Conservation (phyloP, 1,140 invertebrate genomes). For the Octopus bimaculoides region DNA sequence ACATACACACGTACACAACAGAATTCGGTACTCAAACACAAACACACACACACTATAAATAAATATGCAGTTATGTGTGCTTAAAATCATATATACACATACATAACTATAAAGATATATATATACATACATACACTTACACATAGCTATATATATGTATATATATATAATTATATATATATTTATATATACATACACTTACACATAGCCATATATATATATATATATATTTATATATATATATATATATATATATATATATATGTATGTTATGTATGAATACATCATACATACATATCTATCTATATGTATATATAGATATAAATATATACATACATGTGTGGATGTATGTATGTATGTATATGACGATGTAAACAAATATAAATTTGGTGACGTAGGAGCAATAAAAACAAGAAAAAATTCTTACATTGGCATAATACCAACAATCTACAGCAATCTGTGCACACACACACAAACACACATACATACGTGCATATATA, state of each 20-base stretch:
- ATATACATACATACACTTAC: not conserved
- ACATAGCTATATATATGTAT: not conserved
- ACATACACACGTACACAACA: too few species aligned
- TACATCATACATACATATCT: not conserved
- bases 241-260: slow-evolving; percentile 4
- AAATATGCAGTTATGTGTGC: too few species aligned
- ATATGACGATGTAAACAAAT: not conserved
- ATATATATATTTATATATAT: slow-evolving; percentile 1
- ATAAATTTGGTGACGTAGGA: too few species aligned
- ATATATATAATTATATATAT: not conserved
- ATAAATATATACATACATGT: not conserved
- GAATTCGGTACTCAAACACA: too few species aligned
- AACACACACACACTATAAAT: too few species aligned
- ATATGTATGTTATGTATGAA: too few species aligned
- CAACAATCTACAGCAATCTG: too few species aligned
- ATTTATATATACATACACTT: not conserved
- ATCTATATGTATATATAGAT: not conserved
- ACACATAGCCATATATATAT: not conserved
- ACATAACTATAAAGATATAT: not conserved
- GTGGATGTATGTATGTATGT: not conserved
- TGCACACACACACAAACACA: too few species aligned
- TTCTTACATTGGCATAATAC: too few species aligned
- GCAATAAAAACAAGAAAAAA: too few species aligned
- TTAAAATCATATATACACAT: too few species aligned
- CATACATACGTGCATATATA: too few species aligned